phyloP scores from a whole-genome alignment of 92 coral and sea anemone genomes.

The Meandrina meandrites region DNA sequence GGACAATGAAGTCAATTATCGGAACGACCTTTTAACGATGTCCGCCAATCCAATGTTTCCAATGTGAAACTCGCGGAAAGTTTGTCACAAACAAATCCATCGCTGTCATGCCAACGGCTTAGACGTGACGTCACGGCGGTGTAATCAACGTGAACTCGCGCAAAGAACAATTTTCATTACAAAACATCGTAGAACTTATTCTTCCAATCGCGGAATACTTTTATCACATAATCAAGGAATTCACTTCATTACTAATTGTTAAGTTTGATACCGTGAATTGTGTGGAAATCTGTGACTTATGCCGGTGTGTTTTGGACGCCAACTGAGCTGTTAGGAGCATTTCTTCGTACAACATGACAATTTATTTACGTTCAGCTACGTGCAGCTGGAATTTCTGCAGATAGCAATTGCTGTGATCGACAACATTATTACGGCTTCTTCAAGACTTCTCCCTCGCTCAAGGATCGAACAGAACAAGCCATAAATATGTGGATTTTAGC shows the following conservation, averaged over 20 bases:
- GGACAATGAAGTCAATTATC: constrained; percentile 22
- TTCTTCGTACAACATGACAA: constrained; percentile 32
- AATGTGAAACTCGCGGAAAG: constrained; percentile 8
- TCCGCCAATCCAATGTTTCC: constrained; percentile 9
- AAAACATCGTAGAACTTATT: constrained; percentile 8
- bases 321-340: neutral
- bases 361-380: constrained; percentile 39
- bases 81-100: constrained; percentile 57
- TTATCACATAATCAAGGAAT: constrained; percentile 2
- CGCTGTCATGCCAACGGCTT: constrained; percentile 63
- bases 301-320: neutral
- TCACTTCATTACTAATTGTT: constrained; percentile 12
- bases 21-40: constrained; percentile 23
- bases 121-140: constrained; percentile 82
- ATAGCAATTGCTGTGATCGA: constrained; percentile 30
- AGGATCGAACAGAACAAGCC: constrained; percentile 2
- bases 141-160: constrained; percentile 70
- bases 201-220: constrained; percentile 14
- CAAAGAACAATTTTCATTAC: constrained; percentile 25
- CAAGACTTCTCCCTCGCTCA: constrained; percentile 30
- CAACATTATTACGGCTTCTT: constrained; percentile 12
- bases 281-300: constrained; percentile 23
- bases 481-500: constrained; percentile 19
- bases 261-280: neutral
- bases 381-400: constrained; percentile 78